Evolutionary conservation across 1,140 invertebrate species (phyloP).

Genomic region (Drosophila watanabei): DNA sequence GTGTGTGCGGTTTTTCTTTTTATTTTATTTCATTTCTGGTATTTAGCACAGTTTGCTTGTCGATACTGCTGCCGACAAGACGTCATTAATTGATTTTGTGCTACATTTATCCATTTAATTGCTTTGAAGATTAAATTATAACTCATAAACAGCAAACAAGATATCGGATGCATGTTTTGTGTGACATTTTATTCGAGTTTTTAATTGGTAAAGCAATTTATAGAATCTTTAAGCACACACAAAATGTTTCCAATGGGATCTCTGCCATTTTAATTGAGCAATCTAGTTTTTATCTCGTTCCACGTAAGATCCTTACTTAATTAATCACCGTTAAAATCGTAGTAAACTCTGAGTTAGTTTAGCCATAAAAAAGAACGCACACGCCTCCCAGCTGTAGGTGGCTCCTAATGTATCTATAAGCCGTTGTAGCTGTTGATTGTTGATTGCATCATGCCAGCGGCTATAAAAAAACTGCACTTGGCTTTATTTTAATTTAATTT

Average conservation of each 20-base stretch:
- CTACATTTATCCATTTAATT: slow-evolving; percentile 57
- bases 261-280: not conserved
- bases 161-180: slow-evolving; percentile 3
- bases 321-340: slow-evolving; percentile 2
- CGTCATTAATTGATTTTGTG: slow-evolving; percentile 57
- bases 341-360: not conserved
- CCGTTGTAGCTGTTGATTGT: not conserved
- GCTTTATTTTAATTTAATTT: slow-evolving; percentile 33
- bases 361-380: slow-evolving; percentile 4
- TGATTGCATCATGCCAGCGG: slow-evolving; percentile 18
- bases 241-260: not conserved
- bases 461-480: slow-evolving; percentile 11
- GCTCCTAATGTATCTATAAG: not conserved
- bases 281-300: slow-evolving; percentile 2
- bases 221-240: not conserved
- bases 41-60: slow-evolving; percentile 58
- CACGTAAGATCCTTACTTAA: slow-evolving; percentile 8
- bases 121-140: slow-evolving; percentile 35
- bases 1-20: slow-evolving; percentile 37
- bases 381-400: not conserved
- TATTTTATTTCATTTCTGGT: slow-evolving; percentile 53
- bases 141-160: slow-evolving; percentile 1
- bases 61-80: slow-evolving; percentile 30
- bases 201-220: not conserved
- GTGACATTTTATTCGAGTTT: not conserved